A percentile compares a stretch with the other conserved stretches of the same genome.
These are phyloP conservation scores for Schrankia costaestrigalis DNA, from an alignment of 2,888 invertebrate genomes.

Conservation along the genomic window DNA sequence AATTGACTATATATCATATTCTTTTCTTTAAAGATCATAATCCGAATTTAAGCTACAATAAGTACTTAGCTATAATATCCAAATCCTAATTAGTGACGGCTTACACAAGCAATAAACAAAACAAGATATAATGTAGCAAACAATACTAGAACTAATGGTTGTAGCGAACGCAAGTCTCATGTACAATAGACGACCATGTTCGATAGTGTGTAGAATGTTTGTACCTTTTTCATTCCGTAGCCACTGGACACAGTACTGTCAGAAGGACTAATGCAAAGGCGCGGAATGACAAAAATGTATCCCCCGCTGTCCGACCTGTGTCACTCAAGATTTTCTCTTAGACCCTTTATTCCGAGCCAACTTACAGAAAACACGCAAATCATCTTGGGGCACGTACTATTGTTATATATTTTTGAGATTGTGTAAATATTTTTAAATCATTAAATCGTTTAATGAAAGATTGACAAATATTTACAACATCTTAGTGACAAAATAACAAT, in stretches of 20 bases:
- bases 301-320: slow-evolving; percentile 57
- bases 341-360: slow-evolving; percentile 47
- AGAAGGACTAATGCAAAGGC: slow-evolving; percentile 45
- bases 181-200: too few species aligned
- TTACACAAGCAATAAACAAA: too few species aligned
- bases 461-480: too few species aligned
- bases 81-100: too few species aligned
- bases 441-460: slow-evolving; percentile 21
- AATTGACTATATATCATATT: too few species aligned
- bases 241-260: slow-evolving; percentile 28
- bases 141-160: too few species aligned
- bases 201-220: slow-evolving; percentile 20
- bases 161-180: too few species aligned
- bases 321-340: slow-evolving; percentile 53
- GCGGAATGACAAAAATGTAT: slow-evolving; percentile 59
- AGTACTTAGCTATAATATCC: too few species aligned
- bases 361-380: slow-evolving; percentile 51
- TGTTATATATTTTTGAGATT: slow-evolving; percentile 34
- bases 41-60: too few species aligned
- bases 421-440: slow-evolving; percentile 26
- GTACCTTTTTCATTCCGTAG: slow-evolving; percentile 26
- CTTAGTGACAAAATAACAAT: too few species aligned
- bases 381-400: slow-evolving; percentile 34
- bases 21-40: too few species aligned
- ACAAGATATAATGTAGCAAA: too few species aligned